phyloP scores from a whole-genome alignment of 2,888 invertebrate species.

The Nemurella pictetii region DNA sequence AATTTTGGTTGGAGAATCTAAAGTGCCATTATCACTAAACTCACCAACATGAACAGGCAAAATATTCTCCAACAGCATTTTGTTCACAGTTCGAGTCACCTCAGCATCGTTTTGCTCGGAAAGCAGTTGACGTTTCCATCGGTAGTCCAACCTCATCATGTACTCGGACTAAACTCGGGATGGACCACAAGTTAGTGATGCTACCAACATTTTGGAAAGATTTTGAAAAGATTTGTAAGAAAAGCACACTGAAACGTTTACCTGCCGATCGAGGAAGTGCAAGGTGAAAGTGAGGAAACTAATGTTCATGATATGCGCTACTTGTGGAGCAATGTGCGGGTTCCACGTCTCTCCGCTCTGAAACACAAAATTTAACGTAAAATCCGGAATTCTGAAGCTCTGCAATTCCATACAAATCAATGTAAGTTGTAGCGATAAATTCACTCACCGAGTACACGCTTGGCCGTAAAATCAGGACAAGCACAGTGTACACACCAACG shows the following conservation, averaged over 20 bases:
- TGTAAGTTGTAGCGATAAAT: too few species aligned
- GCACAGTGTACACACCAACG: slow-evolving; percentile 66
- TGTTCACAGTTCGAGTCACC: slow-evolving; percentile 84
- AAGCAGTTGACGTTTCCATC: slow-evolving; percentile 75
- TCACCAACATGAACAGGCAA: slow-evolving; percentile 89
- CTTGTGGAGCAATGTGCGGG: slow-evolving; percentile 65
- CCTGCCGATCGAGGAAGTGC: slow-evolving; percentile 84
- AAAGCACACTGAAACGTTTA: too few species aligned
- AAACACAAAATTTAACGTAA: slow-evolving; percentile 48
- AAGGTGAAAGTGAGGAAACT: slow-evolving; percentile 74
- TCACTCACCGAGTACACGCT: slow-evolving; percentile 57
- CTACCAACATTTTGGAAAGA: too few species aligned
- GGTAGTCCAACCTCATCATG: slow-evolving; percentile 83
- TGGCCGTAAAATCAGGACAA: slow-evolving; percentile 66
- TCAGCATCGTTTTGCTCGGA: slow-evolving; percentile 85
- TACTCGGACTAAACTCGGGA: slow-evolving; percentile 79
- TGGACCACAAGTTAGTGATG: too few species aligned
- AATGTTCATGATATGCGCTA: slow-evolving; percentile 75
- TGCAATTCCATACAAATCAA: neutral
- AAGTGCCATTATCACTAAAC: slow-evolving; percentile 8
- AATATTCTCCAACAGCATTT: slow-evolving; percentile 87
- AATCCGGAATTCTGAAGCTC: neutral
- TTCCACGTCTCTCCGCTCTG: slow-evolving; percentile 70
- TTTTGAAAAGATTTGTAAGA: too few species aligned
- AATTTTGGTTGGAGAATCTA: neutral